phyloP scores from a whole-genome alignment of 2,797 vertebrate species.

The Microctenopoma lineatum region DNA sequence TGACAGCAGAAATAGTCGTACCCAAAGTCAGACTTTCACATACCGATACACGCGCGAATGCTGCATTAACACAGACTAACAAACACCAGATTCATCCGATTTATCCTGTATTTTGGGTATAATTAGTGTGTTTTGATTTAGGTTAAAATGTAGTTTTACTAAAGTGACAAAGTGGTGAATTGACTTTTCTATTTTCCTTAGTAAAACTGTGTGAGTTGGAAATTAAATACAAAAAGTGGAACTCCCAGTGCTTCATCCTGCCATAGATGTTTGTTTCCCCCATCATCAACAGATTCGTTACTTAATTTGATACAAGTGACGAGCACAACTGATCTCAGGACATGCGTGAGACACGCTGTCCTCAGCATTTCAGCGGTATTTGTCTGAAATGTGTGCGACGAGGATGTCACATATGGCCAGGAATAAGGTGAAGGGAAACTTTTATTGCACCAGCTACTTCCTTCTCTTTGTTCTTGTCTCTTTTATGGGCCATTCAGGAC shows the following conservation, averaged over 20 bases:
- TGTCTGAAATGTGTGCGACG: conserved; percentile 54
- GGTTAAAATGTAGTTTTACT: neutral
- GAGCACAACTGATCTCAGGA: neutral
- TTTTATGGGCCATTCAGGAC: conserved; percentile 78
- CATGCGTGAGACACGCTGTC: neutral
- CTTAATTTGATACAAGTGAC: neutral
- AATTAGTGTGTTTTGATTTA: neutral
- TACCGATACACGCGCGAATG: conserved; percentile 1
- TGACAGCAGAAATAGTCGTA: neutral
- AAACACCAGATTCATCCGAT: neutral
- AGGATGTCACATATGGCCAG: conserved; percentile 79
- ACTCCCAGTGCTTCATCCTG: neutral
- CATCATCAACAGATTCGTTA: conserved; percentile 3
- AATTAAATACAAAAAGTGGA: neutral
- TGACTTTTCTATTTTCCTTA: neutral
- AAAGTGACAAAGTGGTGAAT: neutral
- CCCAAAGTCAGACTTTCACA: conserved; percentile 24
- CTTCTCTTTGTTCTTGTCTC: conserved; percentile 81
- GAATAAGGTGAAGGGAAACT: conserved; percentile 74
- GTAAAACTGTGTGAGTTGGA: neutral
- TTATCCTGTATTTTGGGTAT: neutral
- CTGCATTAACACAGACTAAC: conserved; percentile 1
- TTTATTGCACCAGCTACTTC: conserved; percentile 82
- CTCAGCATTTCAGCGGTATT: conserved; percentile 56
- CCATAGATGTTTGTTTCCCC: neutral